Conservation (phyloP, 2,113 vertebrate genomes). For the Periophthalmodon schlosseri region DNA sequence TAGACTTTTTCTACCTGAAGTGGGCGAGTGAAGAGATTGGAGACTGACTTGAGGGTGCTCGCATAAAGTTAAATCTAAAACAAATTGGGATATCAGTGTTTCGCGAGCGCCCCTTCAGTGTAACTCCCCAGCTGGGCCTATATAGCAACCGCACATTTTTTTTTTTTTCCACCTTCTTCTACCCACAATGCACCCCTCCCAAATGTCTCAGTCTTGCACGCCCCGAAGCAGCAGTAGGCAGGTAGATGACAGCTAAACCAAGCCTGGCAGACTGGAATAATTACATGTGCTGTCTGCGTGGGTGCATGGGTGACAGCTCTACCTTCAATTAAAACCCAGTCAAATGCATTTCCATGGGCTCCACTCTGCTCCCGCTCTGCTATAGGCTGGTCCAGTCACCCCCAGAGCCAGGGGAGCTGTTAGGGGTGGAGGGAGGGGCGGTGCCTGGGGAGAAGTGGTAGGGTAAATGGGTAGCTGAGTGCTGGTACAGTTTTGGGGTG, state of each 20-base stretch:
- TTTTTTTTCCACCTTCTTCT: slow-evolving; percentile 15
- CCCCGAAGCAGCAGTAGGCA: slow-evolving; percentile 63
- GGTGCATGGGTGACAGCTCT: slow-evolving; percentile 64
- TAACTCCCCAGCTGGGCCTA: slow-evolving; percentile 59
- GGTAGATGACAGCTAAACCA: slow-evolving; percentile 73
- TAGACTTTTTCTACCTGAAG: slow-evolving; percentile 32
- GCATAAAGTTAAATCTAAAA: slow-evolving; percentile 60
- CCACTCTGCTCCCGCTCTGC: neutral
- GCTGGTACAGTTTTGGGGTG: no score
- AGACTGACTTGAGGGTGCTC: slow-evolving; percentile 62
- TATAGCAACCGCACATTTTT: slow-evolving; percentile 20
- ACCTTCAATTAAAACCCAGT: slow-evolving; percentile 72
- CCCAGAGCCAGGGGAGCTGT: slow-evolving; percentile 31
- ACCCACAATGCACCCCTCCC: slow-evolving; percentile 39
- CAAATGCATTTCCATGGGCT: slow-evolving; percentile 66
- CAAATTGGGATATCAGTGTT: slow-evolving; percentile 74
- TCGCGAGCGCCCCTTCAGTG: slow-evolving; percentile 64
- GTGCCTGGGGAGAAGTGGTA: neutral
- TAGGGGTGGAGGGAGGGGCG: neutral
- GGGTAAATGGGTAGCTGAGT: no score
- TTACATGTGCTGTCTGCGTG: slow-evolving; percentile 73
- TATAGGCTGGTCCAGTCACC: neutral
- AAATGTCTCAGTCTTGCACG: slow-evolving; percentile 41
- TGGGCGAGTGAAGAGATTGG: slow-evolving; percentile 51
- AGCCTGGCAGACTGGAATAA: slow-evolving; percentile 77